Percentiles rank a stretch among this genome's conserved stretches.
Conservation (phyloP, 2,797 vertebrate genomes). For the Ceyx erithaca region DNA sequence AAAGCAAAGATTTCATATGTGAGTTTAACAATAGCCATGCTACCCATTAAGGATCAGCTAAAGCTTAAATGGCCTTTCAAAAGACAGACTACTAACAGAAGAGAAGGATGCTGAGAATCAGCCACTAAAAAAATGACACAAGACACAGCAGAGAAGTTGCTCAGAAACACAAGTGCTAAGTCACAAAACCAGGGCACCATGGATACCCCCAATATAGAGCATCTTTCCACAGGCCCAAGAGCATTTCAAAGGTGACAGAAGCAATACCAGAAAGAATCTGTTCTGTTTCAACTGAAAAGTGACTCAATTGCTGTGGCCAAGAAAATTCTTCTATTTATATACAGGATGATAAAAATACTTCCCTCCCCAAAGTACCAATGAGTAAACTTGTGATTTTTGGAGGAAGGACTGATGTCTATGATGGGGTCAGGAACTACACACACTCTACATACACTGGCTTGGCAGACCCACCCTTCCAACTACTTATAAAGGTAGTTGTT, state of each 20-base stretch:
- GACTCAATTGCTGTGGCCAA: not conserved
- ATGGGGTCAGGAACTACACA: not conserved
- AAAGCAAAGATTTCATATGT: not conserved
- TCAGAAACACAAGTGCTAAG: not conserved
- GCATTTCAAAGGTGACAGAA: not conserved
- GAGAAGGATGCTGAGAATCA: not conserved
- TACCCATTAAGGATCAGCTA: not conserved
- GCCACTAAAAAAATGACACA: not conserved
- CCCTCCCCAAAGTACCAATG: not conserved
- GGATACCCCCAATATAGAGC: not conserved
- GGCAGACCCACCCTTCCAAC: not conserved
- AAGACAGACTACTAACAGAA: not conserved
- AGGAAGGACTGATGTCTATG: not conserved
- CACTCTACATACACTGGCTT: not conserved
- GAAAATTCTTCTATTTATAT: not conserved
- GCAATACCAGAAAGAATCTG: not conserved
- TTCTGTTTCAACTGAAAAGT: not conserved
- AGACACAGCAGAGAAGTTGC: not conserved
- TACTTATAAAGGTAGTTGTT: not conserved
- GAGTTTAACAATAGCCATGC: not conserved
- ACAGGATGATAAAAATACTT: not conserved
- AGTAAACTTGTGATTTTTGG: not conserved
- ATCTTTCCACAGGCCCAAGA: not conserved
- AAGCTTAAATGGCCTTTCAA: not conserved
- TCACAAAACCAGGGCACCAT: not conserved